These are phyloP conservation scores for Otolemur garnettii DNA, from an alignment of 2,113 vertebrate genomes.

Conservation along the genomic window DNA sequence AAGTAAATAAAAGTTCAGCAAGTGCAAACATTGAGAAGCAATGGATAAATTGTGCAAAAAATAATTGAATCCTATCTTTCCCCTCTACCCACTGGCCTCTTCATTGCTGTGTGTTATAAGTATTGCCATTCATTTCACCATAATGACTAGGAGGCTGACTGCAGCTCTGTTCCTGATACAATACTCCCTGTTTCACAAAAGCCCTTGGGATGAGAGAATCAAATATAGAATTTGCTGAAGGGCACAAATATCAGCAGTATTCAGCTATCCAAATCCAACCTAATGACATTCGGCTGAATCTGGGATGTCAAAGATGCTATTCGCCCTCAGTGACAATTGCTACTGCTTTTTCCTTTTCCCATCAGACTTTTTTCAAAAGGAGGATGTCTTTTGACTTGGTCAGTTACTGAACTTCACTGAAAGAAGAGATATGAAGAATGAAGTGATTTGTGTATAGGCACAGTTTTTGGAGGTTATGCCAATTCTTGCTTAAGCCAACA, in stretches of 20 bases:
- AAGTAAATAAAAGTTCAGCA: neutral
- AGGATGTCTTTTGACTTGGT: neutral
- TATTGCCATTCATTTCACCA: neutral
- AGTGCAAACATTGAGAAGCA: neutral
- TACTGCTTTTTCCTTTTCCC: neutral
- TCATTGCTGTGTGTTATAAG: neutral
- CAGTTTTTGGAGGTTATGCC: neutral
- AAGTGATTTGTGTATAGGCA: neutral
- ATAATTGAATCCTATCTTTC: rapidly evolving
- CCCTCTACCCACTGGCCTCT: neutral
- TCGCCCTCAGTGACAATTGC: neutral
- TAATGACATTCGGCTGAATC: slow-evolving; percentile 24
- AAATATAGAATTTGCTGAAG: slow-evolving; percentile 74
- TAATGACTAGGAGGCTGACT: slow-evolving; percentile 40
- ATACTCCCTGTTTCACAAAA: slow-evolving; percentile 51
- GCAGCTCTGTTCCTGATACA: neutral
- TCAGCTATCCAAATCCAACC: slow-evolving; percentile 52
- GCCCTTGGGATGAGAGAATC: slow-evolving; percentile 68
- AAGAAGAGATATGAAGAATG: neutral
- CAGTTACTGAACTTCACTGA: slow-evolving; percentile 11
- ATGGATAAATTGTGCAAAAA: neutral
- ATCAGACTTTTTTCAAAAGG: neutral
- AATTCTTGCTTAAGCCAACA: neutral
- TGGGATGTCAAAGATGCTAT: neutral
- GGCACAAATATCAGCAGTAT: slow-evolving; percentile 46